Percentiles rank a stretch among this genome's conserved stretches.
phyloP scores from a whole-genome alignment of 2,113 vertebrate species.

The Sprattus sprattus region DNA sequence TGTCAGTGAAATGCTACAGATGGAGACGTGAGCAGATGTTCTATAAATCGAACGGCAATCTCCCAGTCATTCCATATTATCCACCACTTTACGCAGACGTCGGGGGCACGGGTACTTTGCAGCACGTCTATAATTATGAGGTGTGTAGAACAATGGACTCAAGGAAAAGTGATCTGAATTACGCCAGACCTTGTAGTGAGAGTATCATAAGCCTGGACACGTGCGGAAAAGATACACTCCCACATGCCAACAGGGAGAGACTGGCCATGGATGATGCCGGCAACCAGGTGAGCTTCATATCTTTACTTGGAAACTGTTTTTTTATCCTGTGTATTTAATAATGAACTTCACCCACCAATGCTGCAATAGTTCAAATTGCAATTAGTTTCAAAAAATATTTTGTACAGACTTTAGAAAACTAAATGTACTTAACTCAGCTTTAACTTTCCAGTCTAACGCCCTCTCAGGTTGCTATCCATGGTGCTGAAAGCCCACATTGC shows the following conservation, averaged over 20 bases:
- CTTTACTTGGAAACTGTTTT: neutral
- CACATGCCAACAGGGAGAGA: neutral
- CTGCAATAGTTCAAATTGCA: neutral
- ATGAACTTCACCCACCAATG: neutral
- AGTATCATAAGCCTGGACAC: conserved; percentile 19
- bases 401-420: neutral
- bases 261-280: neutral
- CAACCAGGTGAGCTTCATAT: neutral
- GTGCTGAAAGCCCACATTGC: neutral
- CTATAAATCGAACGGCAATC: neutral
- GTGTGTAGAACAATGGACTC: conserved; percentile 59
- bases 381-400: no score
- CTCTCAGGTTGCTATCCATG: neutral
- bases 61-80: conserved; percentile 20
- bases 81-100: conserved; percentile 12
- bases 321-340: neutral
- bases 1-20: conserved; percentile 15
- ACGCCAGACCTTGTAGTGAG: conserved; percentile 19
- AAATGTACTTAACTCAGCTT: neutral
- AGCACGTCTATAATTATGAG: conserved; percentile 23
- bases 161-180: conserved; percentile 62
- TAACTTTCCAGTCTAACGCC: neutral
- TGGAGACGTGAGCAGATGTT: neutral
- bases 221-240: conserved; percentile 23
- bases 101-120: neutral